A percentile compares a stretch with the other conserved stretches of the same genome.
These are phyloP conservation scores for Octopus sinensis DNA, from an alignment of 1,140 invertebrate species.

Conservation along the genomic window DNA sequence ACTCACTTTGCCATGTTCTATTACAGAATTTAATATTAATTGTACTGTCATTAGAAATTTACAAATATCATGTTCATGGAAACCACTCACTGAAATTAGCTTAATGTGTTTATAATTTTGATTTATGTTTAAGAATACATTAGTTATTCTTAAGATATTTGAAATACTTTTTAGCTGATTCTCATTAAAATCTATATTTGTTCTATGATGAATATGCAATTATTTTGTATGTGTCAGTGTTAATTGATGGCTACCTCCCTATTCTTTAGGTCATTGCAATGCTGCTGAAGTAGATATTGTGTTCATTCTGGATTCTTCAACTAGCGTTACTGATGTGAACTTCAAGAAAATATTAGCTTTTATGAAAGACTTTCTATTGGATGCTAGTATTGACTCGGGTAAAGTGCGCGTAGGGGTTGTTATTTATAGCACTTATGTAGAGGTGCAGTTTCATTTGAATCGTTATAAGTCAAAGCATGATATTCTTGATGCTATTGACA, in stretches of 20 bases:
- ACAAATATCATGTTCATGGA: no score
- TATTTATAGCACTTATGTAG: constrained; percentile 34
- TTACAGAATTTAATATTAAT: no score
- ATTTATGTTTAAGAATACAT: no score
- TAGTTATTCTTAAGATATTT: no score
- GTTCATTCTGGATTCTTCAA: constrained; percentile 38
- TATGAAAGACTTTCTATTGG: constrained; percentile 29
- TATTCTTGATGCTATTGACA: constrained; percentile 27
- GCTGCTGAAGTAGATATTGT: constrained; percentile 39
- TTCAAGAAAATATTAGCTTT: constrained; percentile 36
- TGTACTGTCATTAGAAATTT: no score
- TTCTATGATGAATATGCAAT: no score
- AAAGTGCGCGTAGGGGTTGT: constrained; percentile 36
- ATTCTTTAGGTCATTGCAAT: constrained; percentile 22
- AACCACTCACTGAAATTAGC: no score
- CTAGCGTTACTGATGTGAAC: constrained; percentile 35
- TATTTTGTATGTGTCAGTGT: no score
- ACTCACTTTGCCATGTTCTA: no score
- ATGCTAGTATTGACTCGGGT: constrained; percentile 35
- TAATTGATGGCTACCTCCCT: neutral
- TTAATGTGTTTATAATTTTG: no score
- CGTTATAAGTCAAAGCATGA: constrained; percentile 25
- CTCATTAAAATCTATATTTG: no score
- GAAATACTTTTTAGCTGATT: no score
- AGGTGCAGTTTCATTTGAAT: constrained; percentile 37